Evolutionary conservation across 2,888 invertebrate species (phyloP), one percentile per base, ranked within the genome.

Genomic region (Pseudococcus longispinus): DNA sequence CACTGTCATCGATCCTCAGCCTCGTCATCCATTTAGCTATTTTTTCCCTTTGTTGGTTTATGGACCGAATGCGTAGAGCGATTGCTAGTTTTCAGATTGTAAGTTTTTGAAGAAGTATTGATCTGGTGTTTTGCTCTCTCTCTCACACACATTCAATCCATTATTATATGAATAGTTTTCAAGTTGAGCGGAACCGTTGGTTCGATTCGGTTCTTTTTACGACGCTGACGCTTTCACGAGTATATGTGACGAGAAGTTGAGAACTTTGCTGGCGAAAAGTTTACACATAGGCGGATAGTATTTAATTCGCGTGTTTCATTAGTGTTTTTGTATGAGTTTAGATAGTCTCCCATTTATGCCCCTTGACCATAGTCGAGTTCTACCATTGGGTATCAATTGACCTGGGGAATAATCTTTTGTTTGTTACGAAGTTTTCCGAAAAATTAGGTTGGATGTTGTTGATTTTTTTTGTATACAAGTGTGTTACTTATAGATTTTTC

Each of bases 1-100:
- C 77, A 80, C 77, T 80, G 77, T 80, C 77, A 80, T 80, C 77
- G 77, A 80, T 80, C 77, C 77, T 80, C 42, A 80, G 42, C 42
- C 29, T 70, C 70, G 70, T 80, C 77, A 80, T 80, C 77, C 77
- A 42, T 80, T 80, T 37, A 80, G 70, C 29, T 70, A 80, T 37
- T 80, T 80, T 80, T 70, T 70, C 29, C 70, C 29, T 70, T 29
- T 70, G 70, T 70, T 70, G 6, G 70, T 70, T 70, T 70, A 70
- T 29, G 70, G 70, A 70, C 70, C 70, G 70, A 70, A 70, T 70
- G 37, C 37, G 70, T 29, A 70, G n/a, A 70, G 70, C 15, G 29
- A 70, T 29, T 70, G 70, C 70, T 18, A 29, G 70, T 70, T 32
- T 70, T 70, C 29, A 26, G 70, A 70, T 70, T 29, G 32, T 70